phyloP scores from a whole-genome alignment of 2,113 vertebrate species.

The Australoheros scitulus region DNA sequence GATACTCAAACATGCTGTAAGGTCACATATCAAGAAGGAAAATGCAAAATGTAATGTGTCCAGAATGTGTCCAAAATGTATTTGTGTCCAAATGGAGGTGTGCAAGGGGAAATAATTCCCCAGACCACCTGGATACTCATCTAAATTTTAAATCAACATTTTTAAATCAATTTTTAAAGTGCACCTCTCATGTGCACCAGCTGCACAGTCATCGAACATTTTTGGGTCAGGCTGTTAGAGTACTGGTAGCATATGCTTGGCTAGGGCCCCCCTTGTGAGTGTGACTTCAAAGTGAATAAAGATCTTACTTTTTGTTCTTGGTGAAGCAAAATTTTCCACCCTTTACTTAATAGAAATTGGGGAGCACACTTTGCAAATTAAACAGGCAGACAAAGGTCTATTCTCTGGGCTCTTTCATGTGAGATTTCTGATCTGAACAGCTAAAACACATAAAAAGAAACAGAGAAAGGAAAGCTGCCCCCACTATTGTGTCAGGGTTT shows the following conservation, averaged over 20 bases:
- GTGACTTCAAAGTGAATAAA: slow-evolving; percentile 54
- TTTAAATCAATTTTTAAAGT: slow-evolving; percentile 7
- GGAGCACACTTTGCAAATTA: slow-evolving; percentile 7
- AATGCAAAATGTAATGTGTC: neutral
- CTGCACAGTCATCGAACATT: neutral
- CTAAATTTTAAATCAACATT: neutral
- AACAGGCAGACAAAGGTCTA: slow-evolving; percentile 17
- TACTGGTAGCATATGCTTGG: slow-evolving; percentile 31
- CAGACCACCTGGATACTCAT: neutral
- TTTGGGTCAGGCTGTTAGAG: neutral
- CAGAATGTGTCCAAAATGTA: no score
- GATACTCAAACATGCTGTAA: neutral
- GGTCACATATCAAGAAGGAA: neutral
- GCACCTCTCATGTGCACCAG: neutral
- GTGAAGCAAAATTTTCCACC: neutral
- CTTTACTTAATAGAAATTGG: neutral
- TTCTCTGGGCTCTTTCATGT: slow-evolving; percentile 28
- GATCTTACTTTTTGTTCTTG: slow-evolving; percentile 18
- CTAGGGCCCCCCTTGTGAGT: neutral
- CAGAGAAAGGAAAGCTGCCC: neutral
- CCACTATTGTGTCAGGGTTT: neutral
- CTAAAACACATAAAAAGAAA: neutral
- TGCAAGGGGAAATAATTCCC: neutral
- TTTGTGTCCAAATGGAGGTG: neutral
- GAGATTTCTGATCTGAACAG: neutral